Evolutionary conservation across 2,113 vertebrate species (phyloP).

Genomic region (Chinchilla lanigera): DNA sequence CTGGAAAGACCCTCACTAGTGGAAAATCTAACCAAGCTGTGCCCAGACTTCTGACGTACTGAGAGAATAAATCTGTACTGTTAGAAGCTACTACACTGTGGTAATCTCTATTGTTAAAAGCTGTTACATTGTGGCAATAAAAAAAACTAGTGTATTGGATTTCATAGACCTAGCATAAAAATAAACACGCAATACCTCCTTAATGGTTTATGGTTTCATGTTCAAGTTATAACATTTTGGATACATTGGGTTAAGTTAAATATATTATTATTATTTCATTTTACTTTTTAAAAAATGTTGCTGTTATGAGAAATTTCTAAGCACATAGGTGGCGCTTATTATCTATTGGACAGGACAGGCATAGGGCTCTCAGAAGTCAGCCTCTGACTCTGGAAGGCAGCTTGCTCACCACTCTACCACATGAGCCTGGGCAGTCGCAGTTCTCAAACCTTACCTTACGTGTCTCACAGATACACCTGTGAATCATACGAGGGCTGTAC

Average conservation of each 20-base stretch:
- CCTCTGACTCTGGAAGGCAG: slow-evolving; percentile 83
- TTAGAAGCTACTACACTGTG: background rate
- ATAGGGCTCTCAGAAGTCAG: background rate
- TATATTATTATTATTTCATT: background rate
- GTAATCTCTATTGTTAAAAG: background rate
- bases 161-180: background rate
- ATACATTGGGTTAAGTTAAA: slow-evolving; percentile 20
- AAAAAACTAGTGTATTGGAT: background rate
- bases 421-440: background rate
- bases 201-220: slow-evolving; percentile 20
- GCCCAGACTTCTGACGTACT: background rate
- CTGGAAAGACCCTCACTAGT: background rate
- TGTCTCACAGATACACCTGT: background rate
- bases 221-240: slow-evolving; percentile 5
- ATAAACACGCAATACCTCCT: background rate
- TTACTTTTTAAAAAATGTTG: background rate
- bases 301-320: background rate
- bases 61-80: background rate
- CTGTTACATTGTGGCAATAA: too few species aligned
- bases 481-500: background rate
- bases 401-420: slow-evolving; percentile 89
- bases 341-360: background rate
- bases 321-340: background rate
- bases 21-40: background rate
- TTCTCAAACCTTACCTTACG: background rate